Conservation (phyloP, 1,140 invertebrate genomes). For the Alviniconcha marisindica region DNA sequence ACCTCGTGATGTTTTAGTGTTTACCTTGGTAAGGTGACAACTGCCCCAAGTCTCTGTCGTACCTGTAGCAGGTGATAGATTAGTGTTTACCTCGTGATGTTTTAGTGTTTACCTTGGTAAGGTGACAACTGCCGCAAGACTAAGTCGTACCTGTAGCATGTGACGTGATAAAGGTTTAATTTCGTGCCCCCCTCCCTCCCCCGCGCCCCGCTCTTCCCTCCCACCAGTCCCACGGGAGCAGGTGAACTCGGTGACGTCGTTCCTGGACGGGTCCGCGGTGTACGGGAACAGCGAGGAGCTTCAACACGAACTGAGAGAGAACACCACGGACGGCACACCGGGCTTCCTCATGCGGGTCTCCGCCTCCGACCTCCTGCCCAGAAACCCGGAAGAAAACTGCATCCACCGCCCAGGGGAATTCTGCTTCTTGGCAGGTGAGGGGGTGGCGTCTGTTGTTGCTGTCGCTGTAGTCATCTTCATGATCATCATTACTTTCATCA, state of each 20-base stretch:
- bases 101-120: no score
- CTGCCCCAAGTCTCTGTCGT: no score
- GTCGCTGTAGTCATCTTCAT: no score
- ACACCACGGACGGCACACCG: neutral
- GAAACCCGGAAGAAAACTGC: neutral
- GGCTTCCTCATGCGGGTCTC: slow-evolving; percentile 19
- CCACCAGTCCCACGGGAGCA: slow-evolving; percentile 80
- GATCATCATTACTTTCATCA: no score
- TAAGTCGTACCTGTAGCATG: no score
- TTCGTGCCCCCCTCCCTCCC: no score
- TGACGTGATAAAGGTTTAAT: no score
- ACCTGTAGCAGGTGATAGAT: no score
- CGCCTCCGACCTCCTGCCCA: neutral
- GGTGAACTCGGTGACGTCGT: slow-evolving; percentile 96
- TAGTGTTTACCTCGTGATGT: no score
- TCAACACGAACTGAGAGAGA: slow-evolving; percentile 81
- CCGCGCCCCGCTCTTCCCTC: neutral
- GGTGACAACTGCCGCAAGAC: no score
- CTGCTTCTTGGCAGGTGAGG: slow-evolving; percentile 9
- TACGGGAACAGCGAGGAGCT: slow-evolving; percentile 93
- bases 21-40: no score
- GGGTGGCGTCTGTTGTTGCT: neutral
- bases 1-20: no score
- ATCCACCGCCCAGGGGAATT: neutral
- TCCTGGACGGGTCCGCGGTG: slow-evolving; percentile 95